Base-by-base conservation (phyloP, 1,140 invertebrate genomes). In the Scaptomyza pallida region DNA sequence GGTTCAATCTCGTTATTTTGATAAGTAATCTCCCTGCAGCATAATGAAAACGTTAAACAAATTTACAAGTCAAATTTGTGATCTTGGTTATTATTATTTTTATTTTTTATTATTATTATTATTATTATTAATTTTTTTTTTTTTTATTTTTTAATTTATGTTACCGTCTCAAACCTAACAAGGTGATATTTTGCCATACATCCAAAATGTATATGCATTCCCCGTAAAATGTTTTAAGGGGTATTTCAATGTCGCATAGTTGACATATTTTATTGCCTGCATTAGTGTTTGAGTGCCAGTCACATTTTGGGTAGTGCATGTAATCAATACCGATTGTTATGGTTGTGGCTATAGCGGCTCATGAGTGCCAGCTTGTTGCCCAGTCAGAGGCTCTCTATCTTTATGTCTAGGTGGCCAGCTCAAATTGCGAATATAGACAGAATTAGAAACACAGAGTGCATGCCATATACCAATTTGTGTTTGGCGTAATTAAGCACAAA, bases 301-400 rank as follows among this genome's bases (percentile, higher is more conserved):
- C 13, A 16, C 21, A 52, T 59, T 67, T 57, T 19, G 59, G 71
- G 59, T 52, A 37, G 62, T 69, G 45, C 62, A 62, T 75, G 68
- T 56, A 86, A 86, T 86, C 81, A 86, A 85, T 85, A 70, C 50
- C 67, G 59, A 72, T 83, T 83, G 79, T 78, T 78, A 69, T 63
- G 73, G 59, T 50, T 74, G 70, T 78, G 57, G 65, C 44, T 45
- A 16, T 47, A 23, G 47, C 40, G 73, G 26, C 72, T 62, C 73
- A 70, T 73, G 68, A 70, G 64, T 73, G 73, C 65, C 73, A 55
- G 47, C 19, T 21, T 51, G 33, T 48, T 16, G 48, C 19, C 13
- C n/a, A 45, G 45, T 2, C 17, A 56, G 19, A 62, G 9, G 48
- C 16, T 45, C 21, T 19, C 21, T 13, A 26, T 51, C 33, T 41